A percentile compares a stretch with the other conserved stretches of the same genome.
These are phyloP conservation scores for Dendrocincla tyrannina DNA, from an alignment of 2,797 vertebrate genomes.

Conservation along the genomic window DNA sequence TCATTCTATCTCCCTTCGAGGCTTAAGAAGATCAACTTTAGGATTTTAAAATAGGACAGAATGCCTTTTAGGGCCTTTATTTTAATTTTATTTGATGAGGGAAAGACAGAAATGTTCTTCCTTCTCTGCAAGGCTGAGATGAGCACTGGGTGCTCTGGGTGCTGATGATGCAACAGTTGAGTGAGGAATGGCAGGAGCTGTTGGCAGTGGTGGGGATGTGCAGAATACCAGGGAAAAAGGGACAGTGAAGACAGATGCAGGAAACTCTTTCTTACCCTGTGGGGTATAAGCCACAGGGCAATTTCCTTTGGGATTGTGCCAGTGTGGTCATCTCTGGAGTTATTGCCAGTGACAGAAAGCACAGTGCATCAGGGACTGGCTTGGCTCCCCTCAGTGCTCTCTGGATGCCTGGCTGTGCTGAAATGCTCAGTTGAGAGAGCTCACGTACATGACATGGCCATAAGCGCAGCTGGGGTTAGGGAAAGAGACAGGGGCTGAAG, in stretches of 20 bases:
- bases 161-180: not conserved
- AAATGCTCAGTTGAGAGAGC: not conserved
- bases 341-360: not conserved
- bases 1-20: slow-evolving; percentile 14
- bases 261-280: not conserved
- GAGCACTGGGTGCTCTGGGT: not conserved
- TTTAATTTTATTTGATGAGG: slow-evolving; percentile 26
- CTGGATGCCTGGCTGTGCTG: not conserved
- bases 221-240: not conserved
- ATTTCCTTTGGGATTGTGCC: not conserved
- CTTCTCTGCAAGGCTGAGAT: not conserved
- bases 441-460: not conserved
- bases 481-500: rapidly evolving
- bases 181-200: not conserved
- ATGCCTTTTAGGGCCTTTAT: slow-evolving; percentile 24
- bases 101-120: not conserved
- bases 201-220: not conserved
- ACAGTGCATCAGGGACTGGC: not conserved
- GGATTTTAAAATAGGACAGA: slow-evolving; percentile 62
- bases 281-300: not conserved
- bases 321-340: not conserved
- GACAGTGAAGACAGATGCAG: not conserved
- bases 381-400: not conserved
- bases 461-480: not conserved
- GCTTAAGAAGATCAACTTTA: slow-evolving; percentile 60